Percentiles rank a stretch among this genome's conserved stretches.
phyloP scores from a whole-genome alignment of 2,888 invertebrate species.

The Melinopterus prodromus region DNA sequence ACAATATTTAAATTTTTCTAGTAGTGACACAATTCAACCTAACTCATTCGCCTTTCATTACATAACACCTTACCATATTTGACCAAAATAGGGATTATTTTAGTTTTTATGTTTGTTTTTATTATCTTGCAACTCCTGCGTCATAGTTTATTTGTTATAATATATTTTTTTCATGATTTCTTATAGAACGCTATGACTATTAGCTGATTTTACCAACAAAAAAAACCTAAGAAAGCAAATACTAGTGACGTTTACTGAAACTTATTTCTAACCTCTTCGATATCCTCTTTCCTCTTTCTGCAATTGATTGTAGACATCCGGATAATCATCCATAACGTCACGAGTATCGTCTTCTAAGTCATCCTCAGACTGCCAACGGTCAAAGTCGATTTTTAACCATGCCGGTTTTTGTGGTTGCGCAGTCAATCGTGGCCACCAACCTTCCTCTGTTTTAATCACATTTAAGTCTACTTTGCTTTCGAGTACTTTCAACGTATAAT shows the following conservation, averaged over 20 bases:
- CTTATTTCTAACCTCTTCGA: slow-evolving; percentile 68
- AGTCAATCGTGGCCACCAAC: slow-evolving; percentile 88
- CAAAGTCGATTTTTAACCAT: slow-evolving; percentile 95
- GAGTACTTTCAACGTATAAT: slow-evolving; percentile 68
- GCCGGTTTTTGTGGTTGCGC: slow-evolving; percentile 84
- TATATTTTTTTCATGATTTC: too few relatives aligned
- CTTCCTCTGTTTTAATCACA: slow-evolving; percentile 71
- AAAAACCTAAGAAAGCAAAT: too few relatives aligned
- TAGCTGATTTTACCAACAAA: too few relatives aligned
- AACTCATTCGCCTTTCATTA: too few relatives aligned
- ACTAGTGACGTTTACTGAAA: background rate
- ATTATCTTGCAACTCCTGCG: too few relatives aligned
- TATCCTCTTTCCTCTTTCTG: slow-evolving; percentile 83
- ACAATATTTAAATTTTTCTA: too few relatives aligned
- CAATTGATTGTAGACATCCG: slow-evolving; percentile 75
- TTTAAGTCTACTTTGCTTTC: slow-evolving; percentile 82
- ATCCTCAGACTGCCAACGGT: slow-evolving; percentile 86
- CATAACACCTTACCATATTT: too few relatives aligned
- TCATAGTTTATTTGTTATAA: too few relatives aligned
- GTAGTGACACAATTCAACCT: too few relatives aligned
- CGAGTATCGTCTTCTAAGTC: slow-evolving; percentile 73
- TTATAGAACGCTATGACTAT: too few relatives aligned
- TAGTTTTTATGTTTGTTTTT: too few relatives aligned
- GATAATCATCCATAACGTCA: slow-evolving; percentile 76
- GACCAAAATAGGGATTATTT: too few relatives aligned